Evolutionary conservation across 1,140 invertebrate genomes (phyloP), one percentile per base, ranked within the genome.

Genomic region (Patella vulgata): DNA sequence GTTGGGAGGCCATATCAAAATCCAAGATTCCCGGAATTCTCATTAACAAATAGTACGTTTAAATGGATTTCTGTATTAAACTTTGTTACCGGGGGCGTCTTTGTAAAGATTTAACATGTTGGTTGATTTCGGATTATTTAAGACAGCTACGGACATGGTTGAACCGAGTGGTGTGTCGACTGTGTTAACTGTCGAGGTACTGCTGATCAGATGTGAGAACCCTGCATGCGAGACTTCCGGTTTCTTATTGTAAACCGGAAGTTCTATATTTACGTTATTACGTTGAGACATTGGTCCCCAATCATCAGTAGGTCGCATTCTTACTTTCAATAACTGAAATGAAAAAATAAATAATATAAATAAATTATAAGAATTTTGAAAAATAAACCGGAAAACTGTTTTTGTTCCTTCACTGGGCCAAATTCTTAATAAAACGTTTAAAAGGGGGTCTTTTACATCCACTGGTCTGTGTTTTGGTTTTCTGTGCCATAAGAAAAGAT

Each of bases 281-380:
- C 43, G 51, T 40, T 36, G 6, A 36, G 1, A 30, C 19, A 12
- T 33, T 53, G 58, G 55, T 44, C 53, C 63, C 65, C 44, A 66
- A 44, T 50, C 59, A 56, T 19, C 28, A 46, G 48, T 62, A 30
- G 59, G 58, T 30, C 56, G 52, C 53, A 63, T 63, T 14, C 43
- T 61, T 4, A 36, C 21, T 39, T 63, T 60, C n/a, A 44, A 51
- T n/a, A 60, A 51, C 70, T 57, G 58, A 8, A 42, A 50, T 54
- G 42, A 59, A 64, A 33, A 56, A 36, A 19, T 68, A 64, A 33
- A 53, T 59, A 36, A 65, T 58, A 21, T 74, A 48, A n/a, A 28
- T 59, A 12, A 59, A 57, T 36, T 60, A 30, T 3, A 67, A 62
- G 6, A 70, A 70, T 43, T 70, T 70, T 70, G 70, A 75, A 4